Evolutionary conservation across 2,888 invertebrate species (phyloP).

Genomic region (Apoda limacodes): DNA sequence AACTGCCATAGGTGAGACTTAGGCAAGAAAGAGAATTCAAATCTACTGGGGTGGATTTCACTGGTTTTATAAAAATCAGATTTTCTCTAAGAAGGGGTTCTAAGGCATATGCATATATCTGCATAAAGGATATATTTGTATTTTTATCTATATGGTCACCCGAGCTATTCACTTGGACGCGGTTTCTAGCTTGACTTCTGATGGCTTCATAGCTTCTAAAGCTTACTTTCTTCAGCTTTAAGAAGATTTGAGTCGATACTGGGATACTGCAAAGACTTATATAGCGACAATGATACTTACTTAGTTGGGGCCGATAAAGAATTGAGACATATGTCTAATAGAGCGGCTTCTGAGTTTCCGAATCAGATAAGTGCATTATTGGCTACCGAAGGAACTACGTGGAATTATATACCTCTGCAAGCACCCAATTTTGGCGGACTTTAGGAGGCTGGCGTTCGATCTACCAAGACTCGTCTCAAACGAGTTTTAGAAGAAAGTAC

Average conservation of each 20-base stretch:
- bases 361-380: background rate
- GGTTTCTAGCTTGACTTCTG: constrained; percentile 20
- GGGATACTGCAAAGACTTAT: no score
- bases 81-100: constrained; percentile 17
- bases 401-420: constrained; percentile 15
- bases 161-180: constrained; percentile 19
- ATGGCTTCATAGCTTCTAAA: constrained; percentile 20
- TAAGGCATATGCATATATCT: no score
- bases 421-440: constrained; percentile 16
- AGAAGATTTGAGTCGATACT: no score
- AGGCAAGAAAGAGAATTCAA: no score
- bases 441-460: constrained; percentile 15
- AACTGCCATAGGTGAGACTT: constrained; percentile 18
- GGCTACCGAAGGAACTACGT: constrained; percentile 5
- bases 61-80: constrained; percentile 17
- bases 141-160: constrained; percentile 20
- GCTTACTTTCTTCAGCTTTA: no score
- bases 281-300: no score
- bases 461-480: constrained; percentile 7
- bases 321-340: no score
- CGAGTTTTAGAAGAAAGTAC: constrained; percentile 9
- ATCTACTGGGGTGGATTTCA: constrained; percentile 19
- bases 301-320: no score
- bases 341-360: no score
- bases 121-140: constrained; percentile 19